These are phyloP conservation scores for Tetragnatha versicolor DNA, from an alignment of 1,140 invertebrate species.

Conservation along the genomic window DNA sequence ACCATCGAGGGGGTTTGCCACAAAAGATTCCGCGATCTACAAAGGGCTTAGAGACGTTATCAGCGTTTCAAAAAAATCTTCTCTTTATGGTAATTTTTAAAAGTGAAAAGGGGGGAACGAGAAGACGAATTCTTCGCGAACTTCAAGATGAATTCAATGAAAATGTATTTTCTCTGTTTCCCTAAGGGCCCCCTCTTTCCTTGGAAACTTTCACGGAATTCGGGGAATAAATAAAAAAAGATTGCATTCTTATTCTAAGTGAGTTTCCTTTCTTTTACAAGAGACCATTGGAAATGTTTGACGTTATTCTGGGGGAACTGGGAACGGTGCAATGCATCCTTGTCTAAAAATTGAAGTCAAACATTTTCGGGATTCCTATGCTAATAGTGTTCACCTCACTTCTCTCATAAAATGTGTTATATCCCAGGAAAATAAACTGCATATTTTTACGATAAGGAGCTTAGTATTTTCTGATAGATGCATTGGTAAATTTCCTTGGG, in stretches of 20 bases:
- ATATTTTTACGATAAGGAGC: no score
- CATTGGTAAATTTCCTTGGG: no score
- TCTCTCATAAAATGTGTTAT: no score
- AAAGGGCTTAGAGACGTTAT: no score
- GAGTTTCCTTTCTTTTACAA: conserved; percentile 15
- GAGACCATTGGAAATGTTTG: not conserved
- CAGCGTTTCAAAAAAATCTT: no score
- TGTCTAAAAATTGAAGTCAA: not conserved
- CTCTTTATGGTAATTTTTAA: no score
- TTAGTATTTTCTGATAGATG: no score
- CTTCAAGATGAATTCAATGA: conserved; percentile 5
- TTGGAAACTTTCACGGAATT: conserved; percentile 7
- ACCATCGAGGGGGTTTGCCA: no score
- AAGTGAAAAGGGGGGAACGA: no score
- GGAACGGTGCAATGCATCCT: not conserved
- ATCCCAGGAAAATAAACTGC: no score
- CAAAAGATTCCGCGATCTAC: no score
- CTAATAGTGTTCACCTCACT: no score
- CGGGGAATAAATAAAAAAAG: not conserved
- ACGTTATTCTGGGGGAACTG: not conserved
- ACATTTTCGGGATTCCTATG: not conserved
- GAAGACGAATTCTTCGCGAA: conserved; percentile 6
- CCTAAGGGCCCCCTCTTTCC: not conserved
- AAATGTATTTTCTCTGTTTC: conserved; percentile 20
- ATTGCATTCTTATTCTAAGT: not conserved